Evolutionary conservation across 2,797 vertebrate genomes (phyloP).

Genomic region (Coccyzus lansbergi): DNA sequence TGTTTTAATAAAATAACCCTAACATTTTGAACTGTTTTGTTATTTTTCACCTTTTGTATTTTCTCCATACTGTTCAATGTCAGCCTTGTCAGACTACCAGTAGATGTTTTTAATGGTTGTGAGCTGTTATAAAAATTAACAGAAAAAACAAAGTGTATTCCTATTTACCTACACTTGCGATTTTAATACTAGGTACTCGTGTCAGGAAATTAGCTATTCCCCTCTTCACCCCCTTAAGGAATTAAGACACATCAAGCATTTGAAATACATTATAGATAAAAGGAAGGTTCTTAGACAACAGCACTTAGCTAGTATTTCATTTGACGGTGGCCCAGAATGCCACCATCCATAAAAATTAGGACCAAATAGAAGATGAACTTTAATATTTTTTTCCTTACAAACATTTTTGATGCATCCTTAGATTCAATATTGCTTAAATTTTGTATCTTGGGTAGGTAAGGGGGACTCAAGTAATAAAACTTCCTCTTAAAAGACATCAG

Average conservation of each 20-base stretch:
- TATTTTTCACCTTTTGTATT: not conserved
- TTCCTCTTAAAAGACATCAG: not conserved
- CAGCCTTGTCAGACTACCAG: not conserved
- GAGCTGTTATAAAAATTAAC: not conserved
- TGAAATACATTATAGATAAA: too few relatives aligned
- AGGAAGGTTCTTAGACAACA: not conserved
- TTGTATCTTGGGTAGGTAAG: not conserved
- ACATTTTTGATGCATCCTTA: not conserved
- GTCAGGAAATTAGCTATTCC: not conserved
- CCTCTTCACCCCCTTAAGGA: not conserved
- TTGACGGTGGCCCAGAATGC: not conserved
- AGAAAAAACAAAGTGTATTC: not conserved
- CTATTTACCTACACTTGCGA: not conserved
- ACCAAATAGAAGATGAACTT: not conserved
- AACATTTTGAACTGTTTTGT: not conserved
- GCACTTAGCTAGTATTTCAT: not conserved
- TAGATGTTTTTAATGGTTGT: not conserved
- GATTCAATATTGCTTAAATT: not conserved
- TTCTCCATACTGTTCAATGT: not conserved
- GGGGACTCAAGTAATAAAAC: not conserved
- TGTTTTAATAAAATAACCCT: not conserved
- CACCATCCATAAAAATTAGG: not conserved
- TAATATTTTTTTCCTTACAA: not conserved
- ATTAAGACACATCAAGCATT: not conserved
- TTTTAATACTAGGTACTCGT: not conserved